Evolutionary conservation across 2,113 vertebrate genomes (phyloP).

Genomic region (Crotalus helleri): DNA sequence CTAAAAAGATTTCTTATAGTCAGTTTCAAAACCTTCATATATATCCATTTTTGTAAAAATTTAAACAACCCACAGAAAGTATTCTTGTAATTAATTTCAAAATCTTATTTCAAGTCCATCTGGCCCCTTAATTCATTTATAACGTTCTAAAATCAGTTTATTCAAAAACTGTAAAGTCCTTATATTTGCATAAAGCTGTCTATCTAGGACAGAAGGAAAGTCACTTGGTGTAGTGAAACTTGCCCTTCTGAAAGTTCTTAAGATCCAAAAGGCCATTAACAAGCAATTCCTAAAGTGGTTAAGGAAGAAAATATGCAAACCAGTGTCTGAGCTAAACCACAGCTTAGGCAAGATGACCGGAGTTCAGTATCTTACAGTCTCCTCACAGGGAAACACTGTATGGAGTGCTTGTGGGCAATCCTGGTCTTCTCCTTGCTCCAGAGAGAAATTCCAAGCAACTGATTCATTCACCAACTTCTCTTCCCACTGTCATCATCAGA

Average conservation of each 20-base stretch:
- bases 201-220: neutral
- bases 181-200: neutral
- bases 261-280: neutral
- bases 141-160: neutral
- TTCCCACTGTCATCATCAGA: neutral
- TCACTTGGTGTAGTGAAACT: neutral
- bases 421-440: neutral
- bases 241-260: neutral
- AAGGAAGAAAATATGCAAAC: neutral
- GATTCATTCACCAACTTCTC: neutral
- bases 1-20: neutral
- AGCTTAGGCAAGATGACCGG: neutral
- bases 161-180: neutral
- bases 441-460: neutral
- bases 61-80: neutral
- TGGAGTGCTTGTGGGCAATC: neutral
- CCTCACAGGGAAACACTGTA: neutral
- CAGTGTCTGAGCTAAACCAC: neutral
- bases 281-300: neutral
- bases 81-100: neutral
- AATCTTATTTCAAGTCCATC: neutral
- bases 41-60: neutral
- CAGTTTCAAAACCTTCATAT: neutral
- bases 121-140: neutral
- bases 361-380: neutral